A percentile compares a stretch with the other conserved stretches of the same genome.
Conservation (phyloP, 2,888 invertebrate species). For the Drosophila emarginata region DNA sequence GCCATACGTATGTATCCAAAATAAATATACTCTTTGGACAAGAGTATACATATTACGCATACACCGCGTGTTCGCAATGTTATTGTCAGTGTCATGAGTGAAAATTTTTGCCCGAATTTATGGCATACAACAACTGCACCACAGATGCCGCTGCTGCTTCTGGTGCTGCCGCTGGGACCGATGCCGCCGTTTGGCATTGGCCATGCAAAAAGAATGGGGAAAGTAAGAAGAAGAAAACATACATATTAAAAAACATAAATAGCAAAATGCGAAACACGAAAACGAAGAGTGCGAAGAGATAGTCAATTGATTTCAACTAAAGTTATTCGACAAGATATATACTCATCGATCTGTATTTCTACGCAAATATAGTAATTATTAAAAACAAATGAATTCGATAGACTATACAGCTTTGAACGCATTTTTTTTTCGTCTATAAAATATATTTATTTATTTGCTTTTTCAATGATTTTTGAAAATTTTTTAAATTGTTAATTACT, state of each 20-base stretch:
- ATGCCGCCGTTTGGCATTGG: slow-evolving; percentile 28
- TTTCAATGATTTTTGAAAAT: too few relatives aligned
- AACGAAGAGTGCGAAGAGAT: background rate
- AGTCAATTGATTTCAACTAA: background rate
- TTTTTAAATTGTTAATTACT: too few relatives aligned
- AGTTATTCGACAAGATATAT: background rate
- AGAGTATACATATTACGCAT: slow-evolving; percentile 14
- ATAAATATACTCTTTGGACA: background rate
- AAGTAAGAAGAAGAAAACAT: slow-evolving; percentile 3
- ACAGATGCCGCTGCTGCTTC: slow-evolving; percentile 9
- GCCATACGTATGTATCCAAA: background rate
- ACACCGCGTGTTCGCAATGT: slow-evolving; percentile 35
- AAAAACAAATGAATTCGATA: too few relatives aligned
- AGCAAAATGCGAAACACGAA: slow-evolving; percentile 22
- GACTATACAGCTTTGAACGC: too few relatives aligned
- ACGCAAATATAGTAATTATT: too few relatives aligned
- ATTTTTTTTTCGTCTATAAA: too few relatives aligned
- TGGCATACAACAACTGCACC: slow-evolving; percentile 19
- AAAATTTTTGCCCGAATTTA: slow-evolving; percentile 42
- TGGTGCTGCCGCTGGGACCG: slow-evolving; percentile 26
- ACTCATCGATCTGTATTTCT: background rate
- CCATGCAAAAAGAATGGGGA: slow-evolving; percentile 29
- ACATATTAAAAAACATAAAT: slow-evolving; percentile 26
- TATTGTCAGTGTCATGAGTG: slow-evolving; percentile 46
- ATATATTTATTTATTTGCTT: too few relatives aligned